Base-by-base conservation (phyloP, 2,888 invertebrate species). In the Drosophila nigricruria region DNA sequence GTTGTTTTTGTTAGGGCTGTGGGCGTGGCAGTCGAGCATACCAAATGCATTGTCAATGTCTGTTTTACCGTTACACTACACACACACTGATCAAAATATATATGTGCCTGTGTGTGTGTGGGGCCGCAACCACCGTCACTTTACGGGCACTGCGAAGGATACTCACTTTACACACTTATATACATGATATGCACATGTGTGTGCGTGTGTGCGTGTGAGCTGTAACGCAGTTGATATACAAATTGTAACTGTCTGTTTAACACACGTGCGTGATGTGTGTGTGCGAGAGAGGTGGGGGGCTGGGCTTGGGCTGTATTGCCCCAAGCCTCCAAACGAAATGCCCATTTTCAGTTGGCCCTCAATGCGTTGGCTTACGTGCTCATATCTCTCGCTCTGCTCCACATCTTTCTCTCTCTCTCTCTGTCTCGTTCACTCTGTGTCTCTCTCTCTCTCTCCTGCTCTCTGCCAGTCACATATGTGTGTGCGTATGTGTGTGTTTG, bases 181-280 rank as follows among this genome's bases (percentile, higher is more conserved):
- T n/a, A 52, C 25, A 50, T 40, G 50, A 52, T 53, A 34, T 40
- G 38, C 56, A 36, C 56, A 23, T 53, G 30, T 69, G 42, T 59
- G 45, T 62, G 40, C 54, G 54, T 61, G 56, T 70, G 70, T 34
- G 16, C 5, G 53, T n/a, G 14, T 67, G 45, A 63, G 56, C 53
- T 73, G 62, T 70, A 61, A 58, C 62, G 61, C 68, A 75, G 79
- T 79, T 79, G 77, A 77, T 81, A 79, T 81, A 84, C 90, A 90
- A 90, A 90, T 88, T 89, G 90, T 86, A 82, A 90, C 87, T 88
- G 86, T 82, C 77, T 76, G 82, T 65, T 64, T 73, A 78, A 67
- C 76, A 72, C 88, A 88, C 85, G 72, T 88, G 79, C 76, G 77
- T 71, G 78, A 65, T 70, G 63, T 45, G 63, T 53, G n/a, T 52